Conservation (phyloP, 1,140 invertebrate species). For the Fopius arisanus region DNA sequence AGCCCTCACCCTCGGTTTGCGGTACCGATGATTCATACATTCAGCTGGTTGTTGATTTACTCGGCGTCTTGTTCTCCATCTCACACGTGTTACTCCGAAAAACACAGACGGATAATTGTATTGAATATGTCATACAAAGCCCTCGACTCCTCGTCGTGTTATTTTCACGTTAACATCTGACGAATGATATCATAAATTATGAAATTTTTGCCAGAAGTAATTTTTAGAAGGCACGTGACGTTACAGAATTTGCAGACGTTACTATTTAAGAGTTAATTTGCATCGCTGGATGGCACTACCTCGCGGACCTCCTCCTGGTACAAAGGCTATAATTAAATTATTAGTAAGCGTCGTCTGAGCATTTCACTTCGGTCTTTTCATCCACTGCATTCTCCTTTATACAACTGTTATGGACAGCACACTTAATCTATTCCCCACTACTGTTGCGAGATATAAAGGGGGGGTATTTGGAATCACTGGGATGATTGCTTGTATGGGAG, state of each 20-base stretch:
- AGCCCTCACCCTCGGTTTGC: not conserved
- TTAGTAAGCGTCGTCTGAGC: slow-evolving; percentile 63
- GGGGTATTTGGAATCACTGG: slow-evolving; percentile 5
- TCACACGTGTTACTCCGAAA: not conserved
- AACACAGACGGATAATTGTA: slow-evolving; percentile 3
- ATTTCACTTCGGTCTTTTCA: slow-evolving; percentile 47
- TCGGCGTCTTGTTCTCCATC: not conserved
- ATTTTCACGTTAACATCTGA: not conserved
- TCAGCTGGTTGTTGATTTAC: not conserved
- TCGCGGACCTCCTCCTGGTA: slow-evolving; percentile 32
- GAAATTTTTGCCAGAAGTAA: slow-evolving; percentile 7
- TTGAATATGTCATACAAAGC: slow-evolving; percentile 2
- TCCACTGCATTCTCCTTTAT: not conserved
- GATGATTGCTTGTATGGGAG: slow-evolving; percentile 20
- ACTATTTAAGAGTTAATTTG: slow-evolving; percentile 50
- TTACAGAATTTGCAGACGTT: slow-evolving; percentile 8
- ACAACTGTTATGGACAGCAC: slow-evolving; percentile 2
- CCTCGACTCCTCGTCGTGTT: not conserved
- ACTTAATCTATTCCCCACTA: slow-evolving; percentile 1
- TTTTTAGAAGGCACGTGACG: not conserved
- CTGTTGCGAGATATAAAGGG: not conserved
- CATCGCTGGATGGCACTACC: slow-evolving; percentile 44
- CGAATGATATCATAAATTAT: slow-evolving; percentile 23
- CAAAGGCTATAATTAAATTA: slow-evolving; percentile 61
- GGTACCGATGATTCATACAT: not conserved